These are phyloP conservation scores for Microctenopoma stevenorrisi DNA, from an alignment of 2,797 vertebrate genomes.

Conservation along the genomic window DNA sequence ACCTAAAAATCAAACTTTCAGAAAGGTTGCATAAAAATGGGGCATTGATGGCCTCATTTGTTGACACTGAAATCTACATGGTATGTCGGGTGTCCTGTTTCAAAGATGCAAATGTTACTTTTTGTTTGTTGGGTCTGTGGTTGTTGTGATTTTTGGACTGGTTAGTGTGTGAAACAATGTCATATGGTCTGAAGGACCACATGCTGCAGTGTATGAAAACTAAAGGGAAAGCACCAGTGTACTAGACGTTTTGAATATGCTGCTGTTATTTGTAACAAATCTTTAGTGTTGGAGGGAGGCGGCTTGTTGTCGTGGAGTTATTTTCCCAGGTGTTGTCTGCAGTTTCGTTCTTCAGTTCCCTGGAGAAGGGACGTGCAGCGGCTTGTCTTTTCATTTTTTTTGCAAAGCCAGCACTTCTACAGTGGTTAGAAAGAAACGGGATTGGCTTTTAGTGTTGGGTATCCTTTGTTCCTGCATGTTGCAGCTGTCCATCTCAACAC, in stretches of 20 bases:
- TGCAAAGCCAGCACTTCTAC: constrained; percentile 32
- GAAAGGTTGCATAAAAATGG: not conserved
- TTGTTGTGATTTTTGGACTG: too few relatives aligned
- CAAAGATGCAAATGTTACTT: too few relatives aligned
- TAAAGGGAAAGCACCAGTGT: not conserved
- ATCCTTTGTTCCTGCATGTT: constrained; percentile 51
- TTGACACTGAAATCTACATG: not conserved
- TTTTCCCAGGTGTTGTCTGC: constrained; percentile 27
- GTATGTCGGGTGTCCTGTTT: too few relatives aligned
- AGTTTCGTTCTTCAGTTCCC: constrained; percentile 14
- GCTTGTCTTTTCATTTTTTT: constrained; percentile 49
- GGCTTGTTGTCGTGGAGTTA: not conserved
- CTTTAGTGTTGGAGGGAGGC: too few relatives aligned
- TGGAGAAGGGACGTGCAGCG: constrained; percentile 20
- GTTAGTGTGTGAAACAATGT: not conserved
- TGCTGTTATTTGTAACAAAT: not conserved
- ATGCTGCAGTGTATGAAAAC: not conserved
- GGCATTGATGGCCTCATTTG: not conserved
- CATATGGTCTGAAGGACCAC: not conserved
- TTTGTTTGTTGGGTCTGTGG: too few relatives aligned
- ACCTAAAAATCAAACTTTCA: not conserved
- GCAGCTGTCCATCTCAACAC: constrained; percentile 44
- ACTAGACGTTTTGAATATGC: not conserved
- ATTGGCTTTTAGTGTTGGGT: constrained; percentile 42
- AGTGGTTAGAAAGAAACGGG: constrained; percentile 13